phyloP scores from a whole-genome alignment of 2,797 vertebrate genomes.

The Myotis pilosus region DNA sequence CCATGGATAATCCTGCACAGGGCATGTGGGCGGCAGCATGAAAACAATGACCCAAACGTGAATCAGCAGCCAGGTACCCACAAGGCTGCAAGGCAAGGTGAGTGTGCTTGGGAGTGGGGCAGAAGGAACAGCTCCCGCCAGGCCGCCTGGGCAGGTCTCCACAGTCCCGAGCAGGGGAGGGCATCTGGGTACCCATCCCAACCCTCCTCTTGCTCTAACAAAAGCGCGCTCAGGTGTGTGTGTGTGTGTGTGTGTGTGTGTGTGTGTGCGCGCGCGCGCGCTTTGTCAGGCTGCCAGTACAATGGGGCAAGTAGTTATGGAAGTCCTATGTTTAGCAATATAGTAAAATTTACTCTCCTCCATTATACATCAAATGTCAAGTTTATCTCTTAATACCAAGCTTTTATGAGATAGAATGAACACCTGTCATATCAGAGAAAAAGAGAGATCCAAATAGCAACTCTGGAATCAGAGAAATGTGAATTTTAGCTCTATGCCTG shows the following conservation, averaged over 20 bases:
- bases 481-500: constrained; percentile 7
- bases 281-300: not conserved
- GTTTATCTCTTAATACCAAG: constrained; percentile 47
- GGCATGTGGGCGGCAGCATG: not conserved
- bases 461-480: constrained; percentile 16
- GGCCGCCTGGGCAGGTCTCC: not conserved
- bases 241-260: too few species aligned
- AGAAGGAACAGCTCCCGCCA: not conserved
- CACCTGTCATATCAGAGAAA: not conserved
- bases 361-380: not conserved
- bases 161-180: not conserved
- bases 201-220: not conserved
- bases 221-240: not conserved
- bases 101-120: not conserved
- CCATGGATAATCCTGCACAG: not conserved
- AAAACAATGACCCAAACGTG: not conserved
- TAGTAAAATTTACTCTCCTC: constrained; percentile 43
- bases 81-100: not conserved
- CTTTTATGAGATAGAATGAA: constrained; percentile 58
- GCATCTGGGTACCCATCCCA: not conserved
- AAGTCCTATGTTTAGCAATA: constrained; percentile 55
- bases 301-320: not conserved
- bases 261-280: too few species aligned
- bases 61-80: constrained; percentile 24
- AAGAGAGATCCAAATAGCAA: not conserved